Evolutionary conservation across 2,797 vertebrate genomes (phyloP).

Genomic region (Onychomys arenicola): DNA sequence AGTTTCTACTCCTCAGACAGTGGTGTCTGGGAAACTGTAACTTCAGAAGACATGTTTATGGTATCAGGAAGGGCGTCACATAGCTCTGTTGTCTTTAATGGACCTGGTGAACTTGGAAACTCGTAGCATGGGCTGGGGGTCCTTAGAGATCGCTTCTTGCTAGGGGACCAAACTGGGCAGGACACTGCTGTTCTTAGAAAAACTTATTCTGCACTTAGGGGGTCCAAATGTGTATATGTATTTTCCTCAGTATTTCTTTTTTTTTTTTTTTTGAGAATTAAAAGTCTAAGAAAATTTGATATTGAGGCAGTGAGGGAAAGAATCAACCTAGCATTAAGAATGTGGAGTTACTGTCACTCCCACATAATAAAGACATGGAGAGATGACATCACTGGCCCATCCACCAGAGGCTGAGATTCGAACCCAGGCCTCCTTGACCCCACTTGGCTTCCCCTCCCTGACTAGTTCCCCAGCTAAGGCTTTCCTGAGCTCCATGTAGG

Average conservation of each 20-base stretch:
- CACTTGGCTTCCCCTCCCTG: background rate
- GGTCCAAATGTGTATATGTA: background rate
- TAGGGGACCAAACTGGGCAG: background rate
- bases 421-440: background rate
- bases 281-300: slow-evolving; percentile 30
- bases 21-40: background rate
- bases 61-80: slow-evolving; percentile 3
- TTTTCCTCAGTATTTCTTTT: background rate
- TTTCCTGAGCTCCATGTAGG: background rate
- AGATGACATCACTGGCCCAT: background rate
- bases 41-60: background rate
- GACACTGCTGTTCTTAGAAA: background rate
- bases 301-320: background rate
- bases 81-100: background rate
- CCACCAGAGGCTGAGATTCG: background rate
- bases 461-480: too few species aligned
- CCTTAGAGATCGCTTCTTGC: background rate
- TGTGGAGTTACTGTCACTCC: background rate
- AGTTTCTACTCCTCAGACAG: background rate
- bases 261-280: background rate
- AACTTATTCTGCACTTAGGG: background rate
- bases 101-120: slow-evolving; percentile 24
- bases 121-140: background rate
- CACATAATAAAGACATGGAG: background rate
- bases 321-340: background rate